Base-by-base conservation (phyloP, 2,113 vertebrate genomes). In the Callorhinus ursinus region DNA sequence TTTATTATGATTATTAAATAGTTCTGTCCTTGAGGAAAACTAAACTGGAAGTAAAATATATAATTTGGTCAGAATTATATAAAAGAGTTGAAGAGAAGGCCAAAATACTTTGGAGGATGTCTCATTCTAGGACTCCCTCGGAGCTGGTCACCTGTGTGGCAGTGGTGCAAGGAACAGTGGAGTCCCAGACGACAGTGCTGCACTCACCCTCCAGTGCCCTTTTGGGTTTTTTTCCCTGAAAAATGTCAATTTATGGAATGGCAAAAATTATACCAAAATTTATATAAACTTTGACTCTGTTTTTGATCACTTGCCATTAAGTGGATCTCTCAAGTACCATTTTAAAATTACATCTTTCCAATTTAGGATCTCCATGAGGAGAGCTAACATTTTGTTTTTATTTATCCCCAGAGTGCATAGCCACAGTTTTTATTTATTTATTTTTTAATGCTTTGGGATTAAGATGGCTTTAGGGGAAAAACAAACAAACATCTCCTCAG, bases 1-100 rank as follows among this genome's bases (percentile, higher is more conserved):
- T 83, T 93, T 91, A 59, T 63, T 33, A n/a, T 88, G 39, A 46
- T 80, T 71, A 93, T 76, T 89, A 91, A 96, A n/a, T 94, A 90
- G 28, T 84, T 82, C 42, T 95, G 21, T 90, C 63, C 33, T 92
- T 96, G 63, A 91, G 57, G 51, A 89, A 92, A 63, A 10, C 28
- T 80, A 61, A 88, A 42, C 19, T 9, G 31, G 36, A 96, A 93
- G 24, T 81, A 74, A 86, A 96, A 93, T 51, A 57, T 28, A 61
- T n/a, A 79, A 51, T 80, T 65, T n/a, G 33, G 80, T 55, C 21
- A 90, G 81, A 92, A 71, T 69, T 88, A 59, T 31, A 88, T 72
- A 63, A 81, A 72, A 65, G 57, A 49, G 36, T 74, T 71, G 72
- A 51, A 39, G 53, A 42, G 49, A 59, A 33, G 12, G 5, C 65